Conservation (phyloP, 1,140 invertebrate genomes). For the Asbolus verrucosus region DNA sequence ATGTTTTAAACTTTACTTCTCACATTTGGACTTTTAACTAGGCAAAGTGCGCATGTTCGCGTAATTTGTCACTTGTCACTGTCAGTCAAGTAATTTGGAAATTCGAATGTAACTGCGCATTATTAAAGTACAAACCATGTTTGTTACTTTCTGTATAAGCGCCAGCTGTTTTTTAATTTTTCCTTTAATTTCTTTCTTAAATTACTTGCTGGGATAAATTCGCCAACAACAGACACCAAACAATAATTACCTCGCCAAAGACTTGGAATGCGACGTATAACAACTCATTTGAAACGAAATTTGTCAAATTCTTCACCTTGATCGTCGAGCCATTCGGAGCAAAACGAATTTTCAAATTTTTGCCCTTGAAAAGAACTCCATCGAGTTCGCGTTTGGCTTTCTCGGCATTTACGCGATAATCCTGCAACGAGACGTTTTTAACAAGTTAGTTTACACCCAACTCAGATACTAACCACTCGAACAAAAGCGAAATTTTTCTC, state of each 20-base stretch:
- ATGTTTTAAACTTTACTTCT: too few species aligned
- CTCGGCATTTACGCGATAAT: conserved; percentile 95
- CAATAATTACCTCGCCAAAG: conserved; percentile 79
- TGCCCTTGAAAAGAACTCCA: conserved; percentile 81
- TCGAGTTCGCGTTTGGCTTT: conserved; percentile 95
- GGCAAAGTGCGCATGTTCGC: too few species aligned
- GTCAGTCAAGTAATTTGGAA: too few species aligned
- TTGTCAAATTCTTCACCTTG: conserved; percentile 92
- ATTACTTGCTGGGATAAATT: too few species aligned
- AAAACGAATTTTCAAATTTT: conserved; percentile 91
- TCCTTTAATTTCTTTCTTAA: too few species aligned
- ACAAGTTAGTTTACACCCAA: background rate
- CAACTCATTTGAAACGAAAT: conserved; percentile 96
- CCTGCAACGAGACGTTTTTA: conserved; percentile 74
- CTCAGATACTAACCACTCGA: conserved; percentile 68
- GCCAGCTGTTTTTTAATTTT: too few species aligned
- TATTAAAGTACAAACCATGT: too few species aligned
- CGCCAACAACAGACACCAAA: too few species aligned
- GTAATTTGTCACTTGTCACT: too few species aligned
- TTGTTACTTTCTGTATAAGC: too few species aligned
- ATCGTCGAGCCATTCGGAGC: conserved; percentile 94
- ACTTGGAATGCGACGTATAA: conserved; percentile 92
- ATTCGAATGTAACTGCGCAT: too few species aligned
- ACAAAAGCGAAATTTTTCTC: conserved; percentile 98
- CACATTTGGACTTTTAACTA: too few species aligned